Base-by-base conservation (phyloP, 2,797 vertebrate genomes). In the Oreonectes daqikongensis region DNA sequence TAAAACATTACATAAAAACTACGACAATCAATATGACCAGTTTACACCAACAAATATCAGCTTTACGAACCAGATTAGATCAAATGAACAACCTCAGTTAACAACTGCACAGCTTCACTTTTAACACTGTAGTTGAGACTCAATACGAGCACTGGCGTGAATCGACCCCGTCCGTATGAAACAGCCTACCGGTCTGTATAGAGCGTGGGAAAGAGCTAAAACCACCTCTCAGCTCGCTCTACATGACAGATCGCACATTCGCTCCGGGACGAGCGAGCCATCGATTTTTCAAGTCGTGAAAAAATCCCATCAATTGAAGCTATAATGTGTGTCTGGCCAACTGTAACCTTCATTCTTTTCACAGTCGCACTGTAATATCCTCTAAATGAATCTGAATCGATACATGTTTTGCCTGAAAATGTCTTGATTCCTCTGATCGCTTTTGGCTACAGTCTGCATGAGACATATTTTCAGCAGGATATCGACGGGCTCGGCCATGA, bases 231-330 rank as follows among this genome's bases (percentile, higher is more conserved):
- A 14, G 42, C 52, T 74, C 46, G 42, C 82, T 80, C 74, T 69
- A 83, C 81, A 82, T 77, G 82, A 84, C 85, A 80, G 79, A 82
- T 81, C 20, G 12, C 82, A 81, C 50, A 77, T 74, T 83, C 84
- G 82, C 83, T 83, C 68, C 60, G 40, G 71, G 84, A 83, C 40
- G 79, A 78, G 81, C 74, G 73, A 83, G 76, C 74, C 83, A 79
- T 90, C 81, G 91, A 92, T 90, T 90, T 89, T 88, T 85, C n/a
- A 24, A 66, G 75, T 64, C 32, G 15, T 63, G 60, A 57, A 81
- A 73, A 69, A 79, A 81, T 60, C 32, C 50, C 50, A 84, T 84
- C 80, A 79, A 68, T 81, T 65, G 72, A 65, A 81, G 69, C 65
- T 69, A 79, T 82, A 80, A 82, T 79, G 76, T 77, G 79, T 69